Percentiles rank a stretch among this genome's conserved stretches.
phyloP scores from a whole-genome alignment of 35 echinoderm and acorn worm species.

The Stichopus chloronotus region DNA sequence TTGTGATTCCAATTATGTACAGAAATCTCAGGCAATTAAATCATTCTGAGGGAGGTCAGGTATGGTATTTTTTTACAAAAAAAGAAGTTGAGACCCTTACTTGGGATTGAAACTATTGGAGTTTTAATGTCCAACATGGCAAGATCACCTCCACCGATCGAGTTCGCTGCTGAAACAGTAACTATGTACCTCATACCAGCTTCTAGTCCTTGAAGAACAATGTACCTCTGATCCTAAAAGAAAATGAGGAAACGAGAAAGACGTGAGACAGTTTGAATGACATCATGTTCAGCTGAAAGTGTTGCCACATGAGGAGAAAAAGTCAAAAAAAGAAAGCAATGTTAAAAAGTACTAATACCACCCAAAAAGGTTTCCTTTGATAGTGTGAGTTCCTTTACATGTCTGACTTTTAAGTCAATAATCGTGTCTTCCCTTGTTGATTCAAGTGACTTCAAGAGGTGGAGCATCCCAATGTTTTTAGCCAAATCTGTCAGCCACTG shows the following conservation, averaged over 20 bases:
- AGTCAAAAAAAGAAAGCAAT: neutral
- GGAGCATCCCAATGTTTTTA: too few relatives aligned
- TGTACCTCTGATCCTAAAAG: neutral
- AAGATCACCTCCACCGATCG: conserved; percentile 43
- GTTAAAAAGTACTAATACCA: neutral
- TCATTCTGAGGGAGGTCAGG: too few relatives aligned
- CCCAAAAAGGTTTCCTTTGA: too few relatives aligned
- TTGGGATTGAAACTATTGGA: conserved; percentile 47
- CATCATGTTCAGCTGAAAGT: neutral
- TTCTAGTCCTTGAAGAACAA: neutral
- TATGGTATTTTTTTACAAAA: too few relatives aligned
- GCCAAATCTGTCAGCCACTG: too few relatives aligned
- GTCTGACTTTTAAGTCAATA: too few relatives aligned
- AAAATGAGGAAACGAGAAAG: neutral
- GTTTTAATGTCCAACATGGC: conserved; percentile 61
- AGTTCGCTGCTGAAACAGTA: conserved; percentile 26
- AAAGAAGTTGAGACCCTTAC: neutral
- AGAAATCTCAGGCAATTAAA: too few relatives aligned
- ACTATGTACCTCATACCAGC: conserved; percentile 48
- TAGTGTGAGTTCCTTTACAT: too few relatives aligned
- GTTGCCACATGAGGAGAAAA: neutral
- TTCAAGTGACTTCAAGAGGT: too few relatives aligned
- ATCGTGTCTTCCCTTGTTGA: too few relatives aligned
- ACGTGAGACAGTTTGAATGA: neutral
- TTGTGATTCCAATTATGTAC: too few relatives aligned